These are phyloP conservation scores for Parascotia fuliginaria DNA, from an alignment of 2,888 invertebrate species.

Conservation along the genomic window DNA sequence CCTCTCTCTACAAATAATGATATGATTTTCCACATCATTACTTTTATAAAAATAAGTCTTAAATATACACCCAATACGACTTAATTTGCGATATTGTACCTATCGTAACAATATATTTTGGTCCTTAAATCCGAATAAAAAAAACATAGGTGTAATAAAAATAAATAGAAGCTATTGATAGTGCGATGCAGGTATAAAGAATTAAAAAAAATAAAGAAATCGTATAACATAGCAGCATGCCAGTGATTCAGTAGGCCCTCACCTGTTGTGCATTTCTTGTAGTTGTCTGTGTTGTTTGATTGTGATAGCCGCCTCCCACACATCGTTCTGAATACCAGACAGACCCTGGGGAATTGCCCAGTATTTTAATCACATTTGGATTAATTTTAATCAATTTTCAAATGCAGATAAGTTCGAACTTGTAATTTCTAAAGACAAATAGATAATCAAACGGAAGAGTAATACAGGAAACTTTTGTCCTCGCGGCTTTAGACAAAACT, in stretches of 20 bases:
- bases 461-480: too few species aligned
- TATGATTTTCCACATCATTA: too few species aligned
- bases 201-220: not conserved
- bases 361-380: slow-evolving; percentile 3
- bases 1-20: too few species aligned
- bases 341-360: slow-evolving; percentile 58
- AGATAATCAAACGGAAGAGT: too few species aligned
- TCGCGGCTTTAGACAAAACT: too few species aligned
- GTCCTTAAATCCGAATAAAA: not conserved
- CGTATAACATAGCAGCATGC: not conserved
- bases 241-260: slow-evolving; percentile 31
- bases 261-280: slow-evolving; percentile 84
- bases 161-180: slow-evolving; percentile 5
- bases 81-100: too few species aligned
- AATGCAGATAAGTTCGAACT: too few species aligned
- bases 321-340: slow-evolving; percentile 83
- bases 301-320: slow-evolving; percentile 89
- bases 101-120: too few species aligned
- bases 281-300: slow-evolving; percentile 87
- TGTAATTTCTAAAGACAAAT: too few species aligned
- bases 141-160: not conserved
- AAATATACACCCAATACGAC: too few species aligned
- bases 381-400: too few species aligned
- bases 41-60: too few species aligned
- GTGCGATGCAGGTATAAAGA: slow-evolving; percentile 13